Conservation (phyloP, 2,113 vertebrate species). For the Alexandromys fortis region DNA sequence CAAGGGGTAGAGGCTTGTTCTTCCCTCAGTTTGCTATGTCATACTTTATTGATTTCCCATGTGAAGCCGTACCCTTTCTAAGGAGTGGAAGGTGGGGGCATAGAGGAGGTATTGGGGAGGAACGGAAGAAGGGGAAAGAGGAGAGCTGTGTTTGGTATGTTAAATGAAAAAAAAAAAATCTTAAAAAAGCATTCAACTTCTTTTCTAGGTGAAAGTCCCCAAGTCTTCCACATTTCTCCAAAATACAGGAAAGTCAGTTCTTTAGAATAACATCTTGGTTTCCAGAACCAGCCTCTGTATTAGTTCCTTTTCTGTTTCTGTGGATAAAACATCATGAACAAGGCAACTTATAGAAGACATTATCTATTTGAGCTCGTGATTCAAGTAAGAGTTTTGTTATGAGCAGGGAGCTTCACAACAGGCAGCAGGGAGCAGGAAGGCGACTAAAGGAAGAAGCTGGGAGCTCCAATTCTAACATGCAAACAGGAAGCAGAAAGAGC, state of each 20-base stretch:
- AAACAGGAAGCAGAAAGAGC: background rate
- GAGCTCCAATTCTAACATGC: background rate
- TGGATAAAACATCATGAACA: background rate
- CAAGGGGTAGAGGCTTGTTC: too few species aligned
- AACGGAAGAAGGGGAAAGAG: too few species aligned
- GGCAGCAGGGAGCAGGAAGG: background rate
- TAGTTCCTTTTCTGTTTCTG: background rate
- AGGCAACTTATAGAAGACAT: background rate
- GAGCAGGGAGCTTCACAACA: background rate
- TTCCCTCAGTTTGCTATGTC: too few species aligned
- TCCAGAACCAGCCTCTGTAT: background rate
- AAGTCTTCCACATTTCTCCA: background rate
- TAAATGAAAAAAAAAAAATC: too few species aligned
- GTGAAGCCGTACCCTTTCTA: too few species aligned
- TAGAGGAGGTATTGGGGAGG: too few species aligned
- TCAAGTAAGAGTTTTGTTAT: background rate
- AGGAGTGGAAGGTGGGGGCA: too few species aligned
- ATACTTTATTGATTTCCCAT: too few species aligned
- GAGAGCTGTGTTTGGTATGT: too few species aligned
- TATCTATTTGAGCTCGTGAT: background rate
- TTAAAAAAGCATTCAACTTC: background rate
- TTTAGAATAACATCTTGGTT: background rate
- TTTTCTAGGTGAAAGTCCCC: background rate
- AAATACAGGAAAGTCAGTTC: background rate
- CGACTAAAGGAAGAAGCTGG: background rate